Percentiles rank a stretch among this genome's conserved stretches.
Conservation (phyloP, 2,888 invertebrate species). For the Harpalus rubripes region DNA sequence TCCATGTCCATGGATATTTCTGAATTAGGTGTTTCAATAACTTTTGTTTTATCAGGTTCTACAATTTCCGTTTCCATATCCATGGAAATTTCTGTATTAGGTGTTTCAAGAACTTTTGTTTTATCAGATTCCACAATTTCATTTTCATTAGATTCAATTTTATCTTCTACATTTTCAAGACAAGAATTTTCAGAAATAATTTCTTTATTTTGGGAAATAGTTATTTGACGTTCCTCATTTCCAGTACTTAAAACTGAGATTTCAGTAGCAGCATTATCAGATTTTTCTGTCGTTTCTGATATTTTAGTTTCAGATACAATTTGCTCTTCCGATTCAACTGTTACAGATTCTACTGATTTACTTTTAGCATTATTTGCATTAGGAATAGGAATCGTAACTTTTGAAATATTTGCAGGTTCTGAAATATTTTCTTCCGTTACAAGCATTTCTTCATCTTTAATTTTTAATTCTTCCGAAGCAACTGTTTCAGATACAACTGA, state of each 20-base stretch:
- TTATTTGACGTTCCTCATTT: too few relatives aligned
- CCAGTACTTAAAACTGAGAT: background rate
- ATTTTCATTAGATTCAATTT: background rate
- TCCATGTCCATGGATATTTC: slow-evolving; percentile 15
- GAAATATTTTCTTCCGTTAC: slow-evolving; percentile 61
- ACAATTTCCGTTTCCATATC: background rate
- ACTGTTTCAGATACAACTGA: background rate
- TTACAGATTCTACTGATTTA: background rate
- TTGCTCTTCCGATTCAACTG: background rate
- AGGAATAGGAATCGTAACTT: background rate
- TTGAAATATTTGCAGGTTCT: background rate
- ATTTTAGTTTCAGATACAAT: background rate
- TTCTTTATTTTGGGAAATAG: background rate
- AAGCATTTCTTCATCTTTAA: slow-evolving; percentile 10
- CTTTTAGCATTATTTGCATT: background rate
- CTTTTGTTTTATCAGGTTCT: too few relatives aligned
- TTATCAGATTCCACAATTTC: background rate
- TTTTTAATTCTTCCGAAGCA: background rate
- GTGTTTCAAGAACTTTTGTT: background rate
- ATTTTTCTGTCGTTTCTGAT: background rate
- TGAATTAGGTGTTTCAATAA: slow-evolving; percentile 6
- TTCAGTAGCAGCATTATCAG: background rate
- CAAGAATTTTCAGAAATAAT: background rate
- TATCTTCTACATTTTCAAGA: background rate
- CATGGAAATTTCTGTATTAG: slow-evolving; percentile 34